Percentiles rank a stretch among this genome's conserved stretches.
Conservation (phyloP, 2,888 invertebrate genomes). For the Eubasilissa splendida region DNA sequence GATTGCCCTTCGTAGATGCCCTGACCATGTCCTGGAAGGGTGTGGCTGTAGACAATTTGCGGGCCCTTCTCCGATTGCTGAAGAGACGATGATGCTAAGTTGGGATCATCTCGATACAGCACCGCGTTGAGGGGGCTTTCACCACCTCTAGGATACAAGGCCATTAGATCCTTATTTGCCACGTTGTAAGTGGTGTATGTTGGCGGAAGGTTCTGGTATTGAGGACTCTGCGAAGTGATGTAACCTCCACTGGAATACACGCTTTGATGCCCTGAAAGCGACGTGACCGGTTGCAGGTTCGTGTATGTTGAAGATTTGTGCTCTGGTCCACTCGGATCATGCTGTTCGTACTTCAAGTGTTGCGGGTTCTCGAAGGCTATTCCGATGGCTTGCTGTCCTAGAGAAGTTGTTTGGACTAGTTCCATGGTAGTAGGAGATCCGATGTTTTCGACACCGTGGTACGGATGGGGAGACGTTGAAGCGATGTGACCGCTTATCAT, state of each 20-base stretch:
- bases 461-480: constrained; percentile 61
- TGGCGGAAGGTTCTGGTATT: constrained; percentile 58
- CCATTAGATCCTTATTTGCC: constrained; percentile 63
- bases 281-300: constrained; percentile 77
- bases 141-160: constrained; percentile 67
- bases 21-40: constrained; percentile 68
- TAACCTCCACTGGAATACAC: constrained; percentile 54
- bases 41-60: constrained; percentile 68
- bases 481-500: constrained; percentile 63
- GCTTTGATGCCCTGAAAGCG: constrained; percentile 65
- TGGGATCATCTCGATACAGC: constrained; percentile 79
- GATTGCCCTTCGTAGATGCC: constrained; percentile 72
- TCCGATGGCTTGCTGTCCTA: constrained; percentile 66
- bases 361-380: constrained; percentile 63
- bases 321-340: constrained; percentile 63
- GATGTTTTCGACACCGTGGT: constrained; percentile 63
- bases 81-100: constrained; percentile 76
- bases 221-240: constrained; percentile 63
- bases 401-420: constrained; percentile 64
- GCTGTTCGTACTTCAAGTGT: constrained; percentile 69
- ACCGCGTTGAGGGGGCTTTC: constrained; percentile 74
- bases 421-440: constrained; percentile 63
- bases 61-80: constrained; percentile 68
- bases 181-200: constrained; percentile 62
- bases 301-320: constrained; percentile 71